phyloP scores from a whole-genome alignment of 2,888 invertebrate species.

The Conus canariensis region DNA sequence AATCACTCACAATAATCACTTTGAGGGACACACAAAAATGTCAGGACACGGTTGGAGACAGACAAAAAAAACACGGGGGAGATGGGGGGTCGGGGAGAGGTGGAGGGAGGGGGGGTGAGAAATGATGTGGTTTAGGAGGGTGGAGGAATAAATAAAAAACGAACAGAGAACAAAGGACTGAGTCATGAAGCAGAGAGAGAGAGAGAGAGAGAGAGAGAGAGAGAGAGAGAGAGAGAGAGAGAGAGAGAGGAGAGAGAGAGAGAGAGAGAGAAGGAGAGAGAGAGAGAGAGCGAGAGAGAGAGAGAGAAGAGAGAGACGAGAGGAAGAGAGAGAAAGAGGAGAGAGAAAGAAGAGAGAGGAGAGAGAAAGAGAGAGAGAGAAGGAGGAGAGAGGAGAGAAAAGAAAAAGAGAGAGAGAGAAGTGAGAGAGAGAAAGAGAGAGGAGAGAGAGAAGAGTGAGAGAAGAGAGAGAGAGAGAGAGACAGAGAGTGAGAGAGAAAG shows the following conservation, averaged over 20 bases:
- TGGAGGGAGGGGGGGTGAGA: too few species aligned
- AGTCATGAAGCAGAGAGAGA: not conserved
- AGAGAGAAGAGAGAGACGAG: not conserved
- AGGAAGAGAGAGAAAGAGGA: not conserved
- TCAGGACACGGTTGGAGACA: too few species aligned
- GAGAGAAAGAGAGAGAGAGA: not conserved
- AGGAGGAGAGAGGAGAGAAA: not conserved
- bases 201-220: not conserved
- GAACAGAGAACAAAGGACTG: not conserved
- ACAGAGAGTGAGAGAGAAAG: not conserved
- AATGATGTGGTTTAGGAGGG: not conserved
- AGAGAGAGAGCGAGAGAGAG: not conserved
- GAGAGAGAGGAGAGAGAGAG: not conserved
- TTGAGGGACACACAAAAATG: too few species aligned
- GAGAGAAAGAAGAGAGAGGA: not conserved
- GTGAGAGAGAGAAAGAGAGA: not conserved
- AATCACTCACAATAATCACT: too few species aligned
- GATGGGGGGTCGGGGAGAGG: too few species aligned
- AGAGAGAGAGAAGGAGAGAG: not conserved
- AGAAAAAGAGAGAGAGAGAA: not conserved
- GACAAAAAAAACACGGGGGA: too few species aligned
- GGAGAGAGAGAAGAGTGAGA: not conserved
- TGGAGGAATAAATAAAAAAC: not conserved
- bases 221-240: not conserved
- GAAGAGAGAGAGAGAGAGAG: not conserved